Percentiles rank a stretch among this genome's conserved stretches.
phyloP scores from a whole-genome alignment of 2,113 vertebrate species.

The Willisornis vidua region DNA sequence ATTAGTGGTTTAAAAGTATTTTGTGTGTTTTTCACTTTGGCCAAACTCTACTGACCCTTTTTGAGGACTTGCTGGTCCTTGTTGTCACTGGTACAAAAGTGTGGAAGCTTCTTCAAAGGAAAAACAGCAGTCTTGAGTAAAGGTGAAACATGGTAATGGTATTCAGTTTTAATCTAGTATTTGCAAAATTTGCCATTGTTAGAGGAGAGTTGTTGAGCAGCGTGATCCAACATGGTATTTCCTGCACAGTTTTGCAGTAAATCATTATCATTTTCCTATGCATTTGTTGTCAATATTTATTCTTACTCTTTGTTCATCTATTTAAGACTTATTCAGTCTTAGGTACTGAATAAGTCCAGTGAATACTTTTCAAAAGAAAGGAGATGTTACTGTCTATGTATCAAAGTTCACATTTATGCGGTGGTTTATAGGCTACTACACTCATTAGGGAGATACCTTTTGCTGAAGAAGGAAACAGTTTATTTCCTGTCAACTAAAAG shows the following conservation, averaged over 20 bases:
- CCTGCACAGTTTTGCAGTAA: background rate
- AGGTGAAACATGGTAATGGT: background rate
- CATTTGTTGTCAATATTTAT: background rate
- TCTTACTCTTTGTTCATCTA: background rate
- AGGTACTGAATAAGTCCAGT: background rate
- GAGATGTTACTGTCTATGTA: slow-evolving; percentile 38
- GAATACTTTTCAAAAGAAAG: slow-evolving; percentile 19
- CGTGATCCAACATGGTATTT: background rate
- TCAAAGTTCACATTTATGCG: slow-evolving; percentile 53
- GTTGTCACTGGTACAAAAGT: background rate
- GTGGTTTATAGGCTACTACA: slow-evolving; percentile 55
- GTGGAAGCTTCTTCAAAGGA: background rate
- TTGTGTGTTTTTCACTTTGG: background rate
- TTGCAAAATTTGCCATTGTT: background rate
- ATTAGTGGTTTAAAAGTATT: background rate
- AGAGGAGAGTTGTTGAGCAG: background rate
- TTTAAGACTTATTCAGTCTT: too few relatives aligned
- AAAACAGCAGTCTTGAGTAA: background rate
- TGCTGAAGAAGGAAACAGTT: slow-evolving; percentile 42
- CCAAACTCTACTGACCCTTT: background rate
- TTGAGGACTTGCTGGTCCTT: background rate
- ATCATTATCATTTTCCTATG: background rate
- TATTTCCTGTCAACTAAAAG: slow-evolving; percentile 47
- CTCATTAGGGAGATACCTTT: slow-evolving; percentile 52
- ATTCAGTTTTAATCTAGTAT: background rate